Base-by-base conservation (phyloP, 2,888 invertebrate species). In the Sesia bembeciformis region DNA sequence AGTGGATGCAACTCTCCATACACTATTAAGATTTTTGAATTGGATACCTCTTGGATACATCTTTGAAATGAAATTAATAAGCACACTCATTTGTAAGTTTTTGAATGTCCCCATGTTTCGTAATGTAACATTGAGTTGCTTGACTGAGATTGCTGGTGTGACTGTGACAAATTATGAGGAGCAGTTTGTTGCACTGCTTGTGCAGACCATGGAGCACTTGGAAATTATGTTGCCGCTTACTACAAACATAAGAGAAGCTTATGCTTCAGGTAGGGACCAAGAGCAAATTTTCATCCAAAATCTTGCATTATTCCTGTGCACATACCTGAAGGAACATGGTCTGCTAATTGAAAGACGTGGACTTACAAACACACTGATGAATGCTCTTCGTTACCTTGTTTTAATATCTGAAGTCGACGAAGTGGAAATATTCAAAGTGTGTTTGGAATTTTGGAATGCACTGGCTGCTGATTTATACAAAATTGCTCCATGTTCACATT, bases 31-130 rank as follows among this genome's bases (percentile, higher is more conserved):
- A 78, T 99, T 99, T 90, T 91, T 99, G 49, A 99, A 98, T 79
- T 99, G 99, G 99, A 99, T 99, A 74, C 99, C 99, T n/a, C 91
- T 99, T 60, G 99, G 99, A 6, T 99, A 99, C 82, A 99, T 99
- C 78, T 99, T 99, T 90, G 99, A 99, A 91, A 99, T 99, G 65
- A 97, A 98, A 79, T 91, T 99, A 55, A 97, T 99, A 69, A 94
- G 94, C 68, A 98, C 98, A 54, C 91, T 99, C 55, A 96, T 97
- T 73, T 96, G 94, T 80, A 99, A 98, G 93, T 99, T 99, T 90
- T 91, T 99, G 61, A 97, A 97, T 85, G 98, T 99, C 57, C 98
- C 99, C 41, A 94, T 97, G 92, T 99, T 99, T 83, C 94, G 99
- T 61, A 99, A 99, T 90, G 97, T 99, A 40, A 98, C 99, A 55